These are phyloP conservation scores for Drosophila testacea DNA, from an alignment of 2,888 invertebrate species.

Conservation along the genomic window DNA sequence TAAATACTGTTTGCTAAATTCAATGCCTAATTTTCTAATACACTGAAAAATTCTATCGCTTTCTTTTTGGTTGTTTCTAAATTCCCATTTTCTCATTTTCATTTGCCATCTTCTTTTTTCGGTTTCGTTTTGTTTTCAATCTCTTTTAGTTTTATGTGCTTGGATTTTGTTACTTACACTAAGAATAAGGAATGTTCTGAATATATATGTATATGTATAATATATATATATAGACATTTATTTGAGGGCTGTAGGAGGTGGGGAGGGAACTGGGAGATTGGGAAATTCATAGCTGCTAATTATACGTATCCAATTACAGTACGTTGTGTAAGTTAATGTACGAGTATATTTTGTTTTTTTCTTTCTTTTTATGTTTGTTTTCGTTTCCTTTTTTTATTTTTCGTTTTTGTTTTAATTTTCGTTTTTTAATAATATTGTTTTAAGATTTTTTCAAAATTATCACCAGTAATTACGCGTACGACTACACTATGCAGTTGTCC, in stretches of 20 bases:
- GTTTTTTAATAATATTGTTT: slow-evolving; percentile 49
- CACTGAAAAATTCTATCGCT: slow-evolving; percentile 42
- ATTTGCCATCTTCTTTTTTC: slow-evolving; percentile 34
- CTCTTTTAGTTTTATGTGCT: slow-evolving; percentile 41
- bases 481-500: slow-evolving; percentile 82
- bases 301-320: slow-evolving; percentile 42
- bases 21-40: slow-evolving; percentile 74
- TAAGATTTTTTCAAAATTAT: slow-evolving; percentile 81
- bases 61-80: neutral
- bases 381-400: slow-evolving; percentile 30
- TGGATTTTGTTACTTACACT: slow-evolving; percentile 30
- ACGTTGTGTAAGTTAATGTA: slow-evolving; percentile 36
- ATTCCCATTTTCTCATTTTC: slow-evolving; percentile 23
- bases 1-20: slow-evolving; percentile 65
- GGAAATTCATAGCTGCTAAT: slow-evolving; percentile 69
- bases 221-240: slow-evolving; percentile 76
- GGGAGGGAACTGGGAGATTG: slow-evolving; percentile 11
- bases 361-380: slow-evolving; percentile 31
- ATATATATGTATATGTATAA: slow-evolving; percentile 44
- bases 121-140: slow-evolving; percentile 25
- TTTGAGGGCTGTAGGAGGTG: slow-evolving; percentile 31
- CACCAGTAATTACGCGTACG: slow-evolving; percentile 84
- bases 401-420: slow-evolving; percentile 42
- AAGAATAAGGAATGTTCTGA: slow-evolving; percentile 60
- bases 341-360: slow-evolving; percentile 42